A percentile compares a stretch with the other conserved stretches of the same genome.
These are phyloP conservation scores for Drosophila sproati DNA, from an alignment of 1,140 invertebrate genomes.

Conservation along the genomic window DNA sequence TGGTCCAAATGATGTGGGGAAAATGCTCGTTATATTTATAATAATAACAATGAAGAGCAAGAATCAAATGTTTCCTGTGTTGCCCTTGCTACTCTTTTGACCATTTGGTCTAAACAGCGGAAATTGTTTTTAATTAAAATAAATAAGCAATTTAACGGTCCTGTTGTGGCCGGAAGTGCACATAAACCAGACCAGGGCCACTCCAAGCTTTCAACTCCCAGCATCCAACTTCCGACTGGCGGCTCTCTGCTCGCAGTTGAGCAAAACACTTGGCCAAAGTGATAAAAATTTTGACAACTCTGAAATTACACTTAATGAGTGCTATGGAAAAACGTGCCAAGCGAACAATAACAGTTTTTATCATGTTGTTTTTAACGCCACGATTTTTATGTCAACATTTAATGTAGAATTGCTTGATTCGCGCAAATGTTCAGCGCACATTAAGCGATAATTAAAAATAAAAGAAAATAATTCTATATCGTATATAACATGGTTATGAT, in stretches of 20 bases:
- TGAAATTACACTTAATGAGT: constrained; percentile 25
- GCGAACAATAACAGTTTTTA: constrained; percentile 13
- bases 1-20: constrained; percentile 18
- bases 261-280: neutral
- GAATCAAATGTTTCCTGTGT: constrained; percentile 54
- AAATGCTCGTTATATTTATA: constrained; percentile 54
- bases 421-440: no score
- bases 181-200: constrained; percentile 13
- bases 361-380: neutral
- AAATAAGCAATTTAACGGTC: constrained; percentile 57
- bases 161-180: constrained; percentile 35
- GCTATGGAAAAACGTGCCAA: constrained; percentile 15
- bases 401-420: no score
- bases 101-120: constrained; percentile 44
- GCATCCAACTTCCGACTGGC: no score
- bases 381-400: no score
- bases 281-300: constrained; percentile 24
- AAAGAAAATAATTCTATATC: no score
- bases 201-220: neutral
- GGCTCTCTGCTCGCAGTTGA: neutral
- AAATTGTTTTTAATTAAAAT: constrained; percentile 76
- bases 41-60: constrained; percentile 38
- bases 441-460: no score
- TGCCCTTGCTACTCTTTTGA: neutral
- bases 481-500: no score